Evolutionary conservation across 2,888 invertebrate genomes (phyloP), one percentile per base, ranked within the genome.

Genomic region (Caenorhabditis sp.): DNA sequence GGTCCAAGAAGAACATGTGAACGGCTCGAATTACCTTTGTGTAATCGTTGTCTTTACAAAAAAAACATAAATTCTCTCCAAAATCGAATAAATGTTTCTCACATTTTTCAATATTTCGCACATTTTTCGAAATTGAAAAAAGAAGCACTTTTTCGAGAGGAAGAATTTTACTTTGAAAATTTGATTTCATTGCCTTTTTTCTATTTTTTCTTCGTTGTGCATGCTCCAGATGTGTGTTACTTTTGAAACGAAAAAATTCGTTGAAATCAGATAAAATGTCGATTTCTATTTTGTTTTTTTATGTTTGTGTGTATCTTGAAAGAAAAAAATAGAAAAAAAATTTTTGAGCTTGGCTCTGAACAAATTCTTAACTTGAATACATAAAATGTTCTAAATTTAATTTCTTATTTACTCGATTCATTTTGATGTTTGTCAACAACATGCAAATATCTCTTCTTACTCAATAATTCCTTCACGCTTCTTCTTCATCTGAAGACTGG

Each of bases 171-270:
- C 59, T 69, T 63, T 64, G 69, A 65, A 70, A 70, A 64, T 64
- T 65, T 65, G 61, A 25, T 57, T 57, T 70, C 61, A 70, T 70
- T 70, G 60, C 70, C 61, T 70, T 70, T 70, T 70, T 69, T n/a
- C n/a, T n/a, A 69, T 69, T 69, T 64, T 69, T 67, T 36, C 56
- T 38, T 38, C 43, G 20, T 54, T 61, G 27, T 50, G 53, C 31
- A 53, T 26, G 26, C 8, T 36, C 36, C 36, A 36, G 36, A 36
- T 36, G 36, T 36, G n/a, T 43, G 17, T 17, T 43, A 2, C 3
- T 43, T 43, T 14, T 17, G 3, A 43, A 14, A 43, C 43, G 17
- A 43, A 43, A 36, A 36, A 36, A 36, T 8, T n/a, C n/a, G n/a
- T 31, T 10, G 31, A 31, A 10, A 31, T 31, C 31, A 31, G 31